Evolutionary conservation across 2,113 vertebrate genomes (phyloP), one percentile per base, ranked within the genome.

Genomic region (Bucco capensis): DNA sequence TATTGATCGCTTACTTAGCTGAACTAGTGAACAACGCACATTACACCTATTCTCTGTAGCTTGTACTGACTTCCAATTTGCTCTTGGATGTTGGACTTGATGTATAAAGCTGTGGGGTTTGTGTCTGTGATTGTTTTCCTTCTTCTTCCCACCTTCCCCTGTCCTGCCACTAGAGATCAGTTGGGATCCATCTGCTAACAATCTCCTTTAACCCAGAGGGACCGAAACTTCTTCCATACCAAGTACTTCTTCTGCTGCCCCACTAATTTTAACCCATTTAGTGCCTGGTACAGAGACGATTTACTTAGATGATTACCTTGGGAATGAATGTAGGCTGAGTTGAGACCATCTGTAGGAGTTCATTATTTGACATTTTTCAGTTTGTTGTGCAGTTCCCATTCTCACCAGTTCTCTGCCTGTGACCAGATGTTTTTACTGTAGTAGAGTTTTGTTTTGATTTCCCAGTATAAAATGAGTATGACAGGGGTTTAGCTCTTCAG

Each of bases 1-100:
- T 85, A 96, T 95, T 95, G 92, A 96, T 95, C 13, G 17, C 74
- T 94, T 94, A 85, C 90, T 96, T 96, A 92, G 81, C 67, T 84
- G 90, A 87, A 87, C 77, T 77, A 73, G 62, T 0, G 5, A 83
- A 58, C 75, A 73, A 42, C 2, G 0, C 47, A 47, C 17, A 30
- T 92, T 86, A 86, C 90, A 85, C 74, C 50, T 79, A 66, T 51
- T 73, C 67, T 12, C 50, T 73, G 81, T 53, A 51, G 50, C 74
- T 79, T 60, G 58, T 23, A 14, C 71, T 51, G 83, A 82, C 83
- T 92, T 90, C 35, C 81, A 91, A 49, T 94, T 87, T 94, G 83
- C 54, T 94, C 89, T 77, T 70, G 78, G 62, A 31, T 91, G 78
- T 79, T 73, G 21, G 54, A 65, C 28, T 61, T 82, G 50, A 88